These are phyloP conservation scores for Theonella swinhoei DNA, from an alignment of 37 sponge, comb jelly and placozoan species.

Conservation along the genomic window DNA sequence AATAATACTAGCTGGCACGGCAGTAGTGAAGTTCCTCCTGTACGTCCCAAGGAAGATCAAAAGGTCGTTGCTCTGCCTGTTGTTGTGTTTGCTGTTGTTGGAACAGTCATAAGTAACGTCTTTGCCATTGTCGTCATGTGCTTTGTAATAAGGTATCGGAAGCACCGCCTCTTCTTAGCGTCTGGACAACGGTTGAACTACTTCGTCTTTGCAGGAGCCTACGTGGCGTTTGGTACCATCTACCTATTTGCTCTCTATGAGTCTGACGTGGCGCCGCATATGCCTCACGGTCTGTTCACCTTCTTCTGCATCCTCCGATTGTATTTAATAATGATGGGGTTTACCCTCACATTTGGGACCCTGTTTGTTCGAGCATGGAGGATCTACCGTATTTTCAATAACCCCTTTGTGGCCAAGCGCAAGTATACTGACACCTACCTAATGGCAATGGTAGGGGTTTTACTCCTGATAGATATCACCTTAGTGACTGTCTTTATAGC, in stretches of 20 bases:
- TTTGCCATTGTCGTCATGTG: not conserved
- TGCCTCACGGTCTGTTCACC: not conserved
- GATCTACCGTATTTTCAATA: constrained; percentile 49
- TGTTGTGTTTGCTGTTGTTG: not conserved
- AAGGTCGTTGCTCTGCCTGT: not conserved
- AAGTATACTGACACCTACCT: constrained; percentile 41
- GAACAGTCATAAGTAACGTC: constrained; percentile 4
- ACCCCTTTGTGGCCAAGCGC: not conserved
- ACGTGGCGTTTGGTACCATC: constrained; percentile 2
- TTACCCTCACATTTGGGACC: constrained; percentile 54
- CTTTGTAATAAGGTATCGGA: not conserved
- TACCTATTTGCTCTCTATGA: not conserved
- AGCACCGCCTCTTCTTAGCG: constrained; percentile 9
- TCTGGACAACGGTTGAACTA: constrained; percentile 24
- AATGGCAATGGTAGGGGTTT: constrained; percentile 33
- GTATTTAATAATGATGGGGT: constrained; percentile 42
- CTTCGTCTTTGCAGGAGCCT: constrained; percentile 10
- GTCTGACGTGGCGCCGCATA: not conserved
- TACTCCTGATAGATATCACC: constrained; percentile 26
- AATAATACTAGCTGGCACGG: not conserved
- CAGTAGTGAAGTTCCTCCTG: not conserved
- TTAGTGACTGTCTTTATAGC: constrained; percentile 24
- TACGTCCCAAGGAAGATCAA: not conserved
- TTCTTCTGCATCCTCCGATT: constrained; percentile 25
- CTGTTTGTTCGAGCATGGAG: constrained; percentile 64